These are phyloP conservation scores for Parauchenoglanis ngamensis DNA, from an alignment of 2,797 vertebrate genomes.

Conservation along the genomic window DNA sequence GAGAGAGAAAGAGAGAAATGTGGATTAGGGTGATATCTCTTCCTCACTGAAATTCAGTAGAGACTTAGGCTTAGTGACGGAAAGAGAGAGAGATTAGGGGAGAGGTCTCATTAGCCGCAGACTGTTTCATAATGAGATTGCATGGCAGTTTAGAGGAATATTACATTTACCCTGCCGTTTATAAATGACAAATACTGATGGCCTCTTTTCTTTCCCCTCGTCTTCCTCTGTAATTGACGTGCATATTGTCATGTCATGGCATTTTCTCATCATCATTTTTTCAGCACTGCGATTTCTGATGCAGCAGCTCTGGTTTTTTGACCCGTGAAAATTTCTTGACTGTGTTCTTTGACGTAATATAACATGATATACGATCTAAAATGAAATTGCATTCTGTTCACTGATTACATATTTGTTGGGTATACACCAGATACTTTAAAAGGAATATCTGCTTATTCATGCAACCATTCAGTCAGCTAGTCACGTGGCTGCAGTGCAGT, in stretches of 20 bases:
- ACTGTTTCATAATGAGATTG: slow-evolving; percentile 54
- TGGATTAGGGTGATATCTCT: slow-evolving; percentile 48
- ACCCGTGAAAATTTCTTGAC: neutral
- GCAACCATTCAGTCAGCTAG: neutral
- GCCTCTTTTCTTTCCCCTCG: slow-evolving; percentile 1
- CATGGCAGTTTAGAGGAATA: slow-evolving; percentile 53
- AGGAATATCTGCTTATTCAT: neutral
- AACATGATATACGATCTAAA: neutral
- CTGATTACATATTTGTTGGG: neutral
- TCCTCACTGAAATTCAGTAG: slow-evolving; percentile 26
- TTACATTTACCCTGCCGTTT: slow-evolving; percentile 49
- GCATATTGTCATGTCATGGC: slow-evolving; percentile 17
- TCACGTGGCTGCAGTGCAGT: neutral
- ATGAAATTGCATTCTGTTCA: neutral
- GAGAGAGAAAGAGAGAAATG: slow-evolving; percentile 6
- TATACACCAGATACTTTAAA: neutral
- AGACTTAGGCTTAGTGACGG: slow-evolving; percentile 17
- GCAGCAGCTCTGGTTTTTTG: neutral
- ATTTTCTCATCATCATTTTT: neutral
- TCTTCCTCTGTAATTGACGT: slow-evolving; percentile 21
- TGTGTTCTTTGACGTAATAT: neutral
- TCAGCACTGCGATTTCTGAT: neutral
- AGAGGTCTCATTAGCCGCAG: slow-evolving; percentile 58
- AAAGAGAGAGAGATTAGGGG: slow-evolving; percentile 26
- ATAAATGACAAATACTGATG: slow-evolving; percentile 47